Base-by-base conservation (phyloP, 2,888 invertebrate species). In the Gisinianus flammeolus region DNA sequence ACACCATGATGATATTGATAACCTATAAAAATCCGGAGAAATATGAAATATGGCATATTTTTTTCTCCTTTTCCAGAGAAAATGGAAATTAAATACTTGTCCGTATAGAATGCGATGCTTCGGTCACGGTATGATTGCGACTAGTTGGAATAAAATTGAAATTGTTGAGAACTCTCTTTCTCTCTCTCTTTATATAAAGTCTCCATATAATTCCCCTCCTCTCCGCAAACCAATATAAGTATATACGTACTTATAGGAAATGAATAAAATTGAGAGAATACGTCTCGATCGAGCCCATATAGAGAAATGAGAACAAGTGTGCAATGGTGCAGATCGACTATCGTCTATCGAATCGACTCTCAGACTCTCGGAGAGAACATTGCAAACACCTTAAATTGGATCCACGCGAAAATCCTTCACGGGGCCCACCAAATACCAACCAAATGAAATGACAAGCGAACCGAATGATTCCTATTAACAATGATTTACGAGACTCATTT, bases 401-500 rank as follows among this genome's bases (percentile, higher is more conserved):
- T 31, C 44, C 19, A 44, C 16, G 44, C 24, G 22, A 66, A 74
- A 70, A 56, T 28, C 52, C 12, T 73, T 54, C 30, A 62, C 28
- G 26, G 19, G 44, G 12, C 44, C 44, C 12, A 44, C 12, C 19
- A 44, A n/a, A n/a, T n/a, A n/a, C n/a, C n/a, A 76, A 79, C 73
- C 28, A 74, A 82, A 77, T 80, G 81, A 79, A 81, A 80, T 79
- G 81, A 82, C 80, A 82, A 81, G 79, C 75, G 69, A 79, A 77
- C 78, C 78, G 58, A 78, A 75, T 75, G 79, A 79, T 81, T 79
- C 80, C 82, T 81, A 80, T 81, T 82, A 81, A 81, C 82, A 79
- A 82, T 82, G 82, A 82, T 82, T 82, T 82, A 82, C 79, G 81
- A 80, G 79, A 81, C 80, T 81, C 82, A 82, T 82, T 82, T 82